These are phyloP conservation scores for Dryobotodes eremita DNA, from an alignment of 2,888 invertebrate species.

Conservation along the genomic window DNA sequence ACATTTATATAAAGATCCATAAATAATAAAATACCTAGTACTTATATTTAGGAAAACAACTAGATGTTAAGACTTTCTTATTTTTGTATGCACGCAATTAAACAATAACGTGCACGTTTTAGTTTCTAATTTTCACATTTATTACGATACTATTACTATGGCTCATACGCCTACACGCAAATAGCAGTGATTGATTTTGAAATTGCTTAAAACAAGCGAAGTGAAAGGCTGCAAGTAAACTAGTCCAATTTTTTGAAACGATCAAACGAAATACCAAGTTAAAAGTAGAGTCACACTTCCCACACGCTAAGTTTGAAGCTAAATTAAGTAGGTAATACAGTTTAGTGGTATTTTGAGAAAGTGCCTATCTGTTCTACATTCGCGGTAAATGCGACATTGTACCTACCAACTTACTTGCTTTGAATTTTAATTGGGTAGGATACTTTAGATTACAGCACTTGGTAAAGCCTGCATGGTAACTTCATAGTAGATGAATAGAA, in stretches of 20 bases:
- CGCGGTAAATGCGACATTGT: slow-evolving; percentile 12
- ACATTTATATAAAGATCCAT: not conserved
- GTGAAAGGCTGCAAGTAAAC: slow-evolving; percentile 60
- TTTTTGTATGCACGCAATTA: slow-evolving; percentile 29
- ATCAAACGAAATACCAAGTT: not conserved
- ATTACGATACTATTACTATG: slow-evolving; percentile 4
- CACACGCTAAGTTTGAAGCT: slow-evolving; percentile 29
- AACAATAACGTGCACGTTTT: not conserved
- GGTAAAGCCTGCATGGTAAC: not conserved
- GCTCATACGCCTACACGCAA: slow-evolving; percentile 38
- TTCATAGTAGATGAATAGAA: not conserved
- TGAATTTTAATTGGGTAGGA: slow-evolving; percentile 22
- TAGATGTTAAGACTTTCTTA: not conserved
- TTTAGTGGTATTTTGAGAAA: slow-evolving; percentile 8
- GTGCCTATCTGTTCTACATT: not conserved
- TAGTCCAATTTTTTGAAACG: slow-evolving; percentile 54
- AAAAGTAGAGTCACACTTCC: slow-evolving; percentile 17
- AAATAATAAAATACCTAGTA: not conserved
- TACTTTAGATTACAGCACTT: not conserved
- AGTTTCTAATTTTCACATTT: slow-evolving; percentile 31
- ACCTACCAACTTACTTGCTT: not conserved
- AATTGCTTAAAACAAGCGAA: slow-evolving; percentile 37
- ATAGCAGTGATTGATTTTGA: slow-evolving; percentile 19
- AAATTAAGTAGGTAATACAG: not conserved
- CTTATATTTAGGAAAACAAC: not conserved